These are phyloP conservation scores for Phrynocephalus versicolor DNA, from an alignment of 2,113 vertebrate species.

Conservation along the genomic window DNA sequence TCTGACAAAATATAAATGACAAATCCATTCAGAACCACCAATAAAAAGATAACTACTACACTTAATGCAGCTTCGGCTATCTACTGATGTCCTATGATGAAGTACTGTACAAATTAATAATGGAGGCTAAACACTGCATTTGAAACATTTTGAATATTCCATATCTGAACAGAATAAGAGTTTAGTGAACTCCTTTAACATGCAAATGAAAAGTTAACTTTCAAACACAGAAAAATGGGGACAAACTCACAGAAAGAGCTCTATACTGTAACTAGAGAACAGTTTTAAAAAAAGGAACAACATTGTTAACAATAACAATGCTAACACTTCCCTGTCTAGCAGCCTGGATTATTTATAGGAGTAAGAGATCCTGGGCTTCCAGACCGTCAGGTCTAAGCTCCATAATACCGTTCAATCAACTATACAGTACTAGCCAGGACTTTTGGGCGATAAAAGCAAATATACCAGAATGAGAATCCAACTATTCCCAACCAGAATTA, in stretches of 20 bases:
- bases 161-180: neutral
- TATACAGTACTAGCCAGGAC: no score
- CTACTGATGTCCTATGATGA: neutral
- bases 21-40: neutral
- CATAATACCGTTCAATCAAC: no score
- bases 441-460: no score
- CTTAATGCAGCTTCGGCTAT: neutral
- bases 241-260: neutral
- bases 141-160: neutral
- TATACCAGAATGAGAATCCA: no score
- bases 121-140: neutral
- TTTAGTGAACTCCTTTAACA: neutral
- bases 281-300: neutral
- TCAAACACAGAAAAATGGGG: neutral
- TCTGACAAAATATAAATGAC: neutral
- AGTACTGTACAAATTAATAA: neutral
- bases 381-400: no score
- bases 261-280: neutral
- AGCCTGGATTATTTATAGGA: neutral
- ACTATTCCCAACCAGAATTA: neutral
- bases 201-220: no score
- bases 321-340: neutral
- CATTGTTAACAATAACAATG: neutral
- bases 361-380: no score
- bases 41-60: neutral